Evolutionary conservation across 2,797 vertebrate species (phyloP), one percentile per base, ranked within the genome.

Genomic region (Galago senegalensis): DNA sequence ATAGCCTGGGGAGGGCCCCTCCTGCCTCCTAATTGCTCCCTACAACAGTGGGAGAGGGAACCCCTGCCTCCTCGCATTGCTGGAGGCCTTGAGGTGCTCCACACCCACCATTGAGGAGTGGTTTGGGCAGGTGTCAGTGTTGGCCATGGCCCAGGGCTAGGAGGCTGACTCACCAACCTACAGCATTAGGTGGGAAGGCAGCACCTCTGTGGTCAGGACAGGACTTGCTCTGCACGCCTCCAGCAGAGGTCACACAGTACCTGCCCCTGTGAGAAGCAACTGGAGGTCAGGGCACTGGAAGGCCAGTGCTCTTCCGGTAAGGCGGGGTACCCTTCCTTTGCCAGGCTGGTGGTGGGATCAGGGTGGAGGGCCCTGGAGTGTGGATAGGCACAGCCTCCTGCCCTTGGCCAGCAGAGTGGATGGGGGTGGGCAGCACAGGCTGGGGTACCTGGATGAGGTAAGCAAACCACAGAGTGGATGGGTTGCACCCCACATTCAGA

Each of bases 401-500:
- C 13, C 9, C 43, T 53, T 21, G 14, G 49, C n/a, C 20, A 23
- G n/a, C 46, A 86, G 82, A 34, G 23, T 27, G 13, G 21, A n/a
- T 31, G 43, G 14, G 31, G 7, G 67, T 5, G 17, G 67, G 6
- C 65, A 94, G 96, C 95, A 93, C 65, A 93, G 73, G 88, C 94
- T 92, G 93, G 65, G 92, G 85, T 89, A 89, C 93, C 49, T 53
- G 94, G 89, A 79, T 76, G 80, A 87, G 89, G 76, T 94, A 96
- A 67, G 31, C 95, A 97, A 89, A 63, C 92, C 89, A 85, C 89
- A n/a, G 17, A 92, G 95, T 46, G 89, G 97, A 95, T 89, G 93
- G 95, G 96, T 96, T 93, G 96, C 34, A 2, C 0, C 72, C 77
- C 95, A 73, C 91, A 76, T 93, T 87, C 27, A 94, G 1, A 76